phyloP scores from a whole-genome alignment of 2,888 invertebrate species.

The Eupithecia subfuscata region DNA sequence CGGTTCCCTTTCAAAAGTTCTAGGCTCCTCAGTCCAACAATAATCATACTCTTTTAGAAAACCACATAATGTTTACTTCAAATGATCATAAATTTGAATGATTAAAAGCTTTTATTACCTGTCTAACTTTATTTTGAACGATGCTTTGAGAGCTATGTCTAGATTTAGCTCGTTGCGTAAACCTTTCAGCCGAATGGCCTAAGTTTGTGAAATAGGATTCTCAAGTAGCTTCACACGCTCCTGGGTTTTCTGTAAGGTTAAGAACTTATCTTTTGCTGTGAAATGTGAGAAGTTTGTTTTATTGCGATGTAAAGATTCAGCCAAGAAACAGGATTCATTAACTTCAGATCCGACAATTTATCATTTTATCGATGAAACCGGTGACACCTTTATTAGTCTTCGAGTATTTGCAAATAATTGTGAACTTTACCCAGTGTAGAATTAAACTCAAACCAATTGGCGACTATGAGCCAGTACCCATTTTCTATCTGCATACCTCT shows the following conservation, averaged over 20 bases:
- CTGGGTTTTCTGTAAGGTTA: background rate
- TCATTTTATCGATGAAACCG: background rate
- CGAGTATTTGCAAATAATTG: background rate
- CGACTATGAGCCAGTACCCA: slow-evolving; percentile 13
- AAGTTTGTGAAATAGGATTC: background rate
- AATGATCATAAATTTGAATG: too few relatives aligned
- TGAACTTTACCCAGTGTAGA: background rate
- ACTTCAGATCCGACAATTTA: background rate
- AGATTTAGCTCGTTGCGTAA: slow-evolving; percentile 1
- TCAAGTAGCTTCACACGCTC: background rate
- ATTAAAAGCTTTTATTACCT: background rate
- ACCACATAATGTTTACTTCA: too few relatives aligned
- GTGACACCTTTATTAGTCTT: background rate
- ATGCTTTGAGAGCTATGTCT: background rate
- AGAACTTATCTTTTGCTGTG: background rate
- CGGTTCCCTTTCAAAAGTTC: background rate
- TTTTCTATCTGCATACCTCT: slow-evolving; percentile 26
- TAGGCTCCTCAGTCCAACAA: background rate
- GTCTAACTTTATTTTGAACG: background rate
- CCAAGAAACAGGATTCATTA: background rate
- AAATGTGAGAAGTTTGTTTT: background rate
- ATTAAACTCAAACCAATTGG: background rate
- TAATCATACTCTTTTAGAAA: background rate
- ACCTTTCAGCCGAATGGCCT: background rate
- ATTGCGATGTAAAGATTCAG: background rate